These are phyloP conservation scores for Emmelina monodactyla DNA, from an alignment of 2,888 invertebrate genomes.

Conservation along the genomic window DNA sequence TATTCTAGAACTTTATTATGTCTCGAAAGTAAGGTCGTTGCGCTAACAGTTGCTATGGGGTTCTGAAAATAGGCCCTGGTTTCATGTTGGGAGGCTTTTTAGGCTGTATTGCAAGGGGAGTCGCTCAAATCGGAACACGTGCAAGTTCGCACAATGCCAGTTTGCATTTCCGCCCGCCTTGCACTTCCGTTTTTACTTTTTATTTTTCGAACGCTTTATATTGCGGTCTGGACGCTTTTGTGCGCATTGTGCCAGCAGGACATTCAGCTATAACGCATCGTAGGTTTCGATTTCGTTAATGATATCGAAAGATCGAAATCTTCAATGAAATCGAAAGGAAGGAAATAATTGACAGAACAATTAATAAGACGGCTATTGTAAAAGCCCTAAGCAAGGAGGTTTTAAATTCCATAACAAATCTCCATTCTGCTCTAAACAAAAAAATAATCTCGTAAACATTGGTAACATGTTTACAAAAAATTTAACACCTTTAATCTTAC, in stretches of 20 bases:
- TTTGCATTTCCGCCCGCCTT: slow-evolving; percentile 64
- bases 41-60: no score
- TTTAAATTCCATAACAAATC: no score
- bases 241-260: slow-evolving; percentile 44
- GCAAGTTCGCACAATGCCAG: slow-evolving; percentile 60
- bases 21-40: no score
- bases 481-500: slow-evolving; percentile 45
- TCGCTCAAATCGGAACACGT: slow-evolving; percentile 62
- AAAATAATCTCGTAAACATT: slow-evolving; percentile 26
- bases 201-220: slow-evolving; percentile 52
- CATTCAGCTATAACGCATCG: slow-evolving; percentile 56
- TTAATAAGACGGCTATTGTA: no score
- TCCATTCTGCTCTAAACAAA: slow-evolving; percentile 11
- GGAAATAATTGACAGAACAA: slow-evolving; percentile 38
- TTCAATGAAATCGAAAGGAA: slow-evolving; percentile 54
- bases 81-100: slow-evolving; percentile 36
- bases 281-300: slow-evolving; percentile 65
- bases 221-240: slow-evolving; percentile 52
- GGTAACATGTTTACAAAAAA: slow-evolving; percentile 28
- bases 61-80: slow-evolving; percentile 35
- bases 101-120: slow-evolving; percentile 37
- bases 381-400: no score
- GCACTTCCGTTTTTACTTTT: slow-evolving; percentile 67
- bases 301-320: slow-evolving; percentile 57
- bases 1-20: no score